Percentiles rank a stretch among this genome's conserved stretches.
Conservation (phyloP, 2,888 invertebrate genomes). For the Stenurella melanura region DNA sequence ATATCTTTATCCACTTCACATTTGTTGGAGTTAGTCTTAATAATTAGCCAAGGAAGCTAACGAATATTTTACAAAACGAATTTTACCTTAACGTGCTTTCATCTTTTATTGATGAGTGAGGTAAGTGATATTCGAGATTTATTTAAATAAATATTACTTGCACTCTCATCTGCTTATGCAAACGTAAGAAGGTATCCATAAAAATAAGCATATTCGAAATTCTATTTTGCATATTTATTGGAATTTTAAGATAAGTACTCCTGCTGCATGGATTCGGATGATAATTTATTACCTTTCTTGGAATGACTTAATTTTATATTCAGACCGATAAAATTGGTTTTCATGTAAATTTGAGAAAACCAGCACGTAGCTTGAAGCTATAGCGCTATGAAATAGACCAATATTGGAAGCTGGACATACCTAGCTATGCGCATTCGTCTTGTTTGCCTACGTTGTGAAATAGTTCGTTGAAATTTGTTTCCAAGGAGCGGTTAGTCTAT, state of each 20-base stretch:
- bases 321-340: constrained; percentile 22
- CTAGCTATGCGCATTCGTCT: too few relatives aligned
- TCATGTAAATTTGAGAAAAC: constrained; percentile 17
- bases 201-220: constrained; percentile 25
- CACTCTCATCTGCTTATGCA: constrained; percentile 30
- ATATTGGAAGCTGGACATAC: too few relatives aligned
- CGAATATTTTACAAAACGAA: not conserved
- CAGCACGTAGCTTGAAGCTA: too few relatives aligned
- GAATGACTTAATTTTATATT: constrained; percentile 28
- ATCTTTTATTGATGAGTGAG: constrained; percentile 9
- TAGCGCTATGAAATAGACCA: too few relatives aligned
- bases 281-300: constrained; percentile 28
- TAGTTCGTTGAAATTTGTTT: too few relatives aligned
- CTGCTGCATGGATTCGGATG: constrained; percentile 15
- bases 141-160: constrained; percentile 24
- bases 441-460: too few relatives aligned
- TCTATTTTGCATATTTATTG: constrained; percentile 40
- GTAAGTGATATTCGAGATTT: constrained; percentile 11
- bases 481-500: too few relatives aligned
- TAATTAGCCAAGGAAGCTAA: too few relatives aligned
- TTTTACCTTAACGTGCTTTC: not conserved
- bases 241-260: constrained; percentile 36
- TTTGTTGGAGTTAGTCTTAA: too few relatives aligned
- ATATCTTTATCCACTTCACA: too few relatives aligned
- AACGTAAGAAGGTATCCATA: constrained; percentile 30